Percentiles rank a stretch among this genome's conserved stretches.
Evolutionary conservation across 2,113 vertebrate genomes (phyloP).

Genomic region (Sorex araneus): DNA sequence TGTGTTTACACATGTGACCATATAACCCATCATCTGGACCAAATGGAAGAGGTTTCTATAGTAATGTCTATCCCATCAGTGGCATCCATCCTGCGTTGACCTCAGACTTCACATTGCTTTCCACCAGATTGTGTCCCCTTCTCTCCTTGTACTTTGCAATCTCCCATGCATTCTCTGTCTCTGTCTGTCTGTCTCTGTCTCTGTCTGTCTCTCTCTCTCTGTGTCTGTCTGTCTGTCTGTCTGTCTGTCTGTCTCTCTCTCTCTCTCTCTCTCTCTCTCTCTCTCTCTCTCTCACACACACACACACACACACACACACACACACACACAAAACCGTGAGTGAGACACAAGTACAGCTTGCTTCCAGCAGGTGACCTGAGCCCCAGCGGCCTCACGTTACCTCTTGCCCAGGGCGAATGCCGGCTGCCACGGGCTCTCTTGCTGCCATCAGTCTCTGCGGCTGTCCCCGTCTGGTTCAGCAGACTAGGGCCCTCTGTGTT

Average conservation of each 20-base stretch:
- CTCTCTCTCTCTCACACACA: not conserved
- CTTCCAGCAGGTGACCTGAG: not conserved
- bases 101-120: not conserved
- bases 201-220: too few species aligned
- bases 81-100: not conserved
- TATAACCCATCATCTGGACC: not conserved
- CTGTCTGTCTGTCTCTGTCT: too few species aligned
- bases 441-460: constrained; percentile 76
- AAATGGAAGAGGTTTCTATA: not conserved
- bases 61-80: not conserved
- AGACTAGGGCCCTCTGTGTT: constrained; percentile 81
- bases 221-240: too few species aligned
- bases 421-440: constrained; percentile 46
- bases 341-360: not conserved
- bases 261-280: too few species aligned
- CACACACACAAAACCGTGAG: not conserved
- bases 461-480: constrained; percentile 71
- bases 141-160: not conserved
- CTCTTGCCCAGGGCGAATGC: constrained; percentile 81
- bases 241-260: too few species aligned
- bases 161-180: not conserved
- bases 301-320: not conserved
- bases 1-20: not conserved
- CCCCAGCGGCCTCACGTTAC: constrained; percentile 78
- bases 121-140: not conserved